A percentile compares a stretch with the other conserved stretches of the same genome.
These are phyloP conservation scores for Sus cebifrons DNA, from an alignment of 2,797 vertebrate species.

Conservation along the genomic window DNA sequence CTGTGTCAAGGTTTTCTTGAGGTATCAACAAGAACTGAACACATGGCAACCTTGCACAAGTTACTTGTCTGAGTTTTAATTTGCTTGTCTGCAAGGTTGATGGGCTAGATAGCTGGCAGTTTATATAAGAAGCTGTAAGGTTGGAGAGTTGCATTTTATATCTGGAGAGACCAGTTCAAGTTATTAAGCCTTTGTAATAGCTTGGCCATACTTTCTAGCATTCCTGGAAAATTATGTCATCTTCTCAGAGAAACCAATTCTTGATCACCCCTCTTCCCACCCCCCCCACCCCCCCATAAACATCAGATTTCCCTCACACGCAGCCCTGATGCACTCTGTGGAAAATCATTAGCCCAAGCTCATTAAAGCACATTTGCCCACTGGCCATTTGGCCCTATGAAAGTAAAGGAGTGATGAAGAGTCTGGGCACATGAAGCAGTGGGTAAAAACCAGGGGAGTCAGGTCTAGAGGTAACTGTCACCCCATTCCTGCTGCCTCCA, in stretches of 20 bases:
- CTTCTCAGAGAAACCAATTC: not conserved
- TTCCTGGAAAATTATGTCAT: not conserved
- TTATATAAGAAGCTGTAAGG: not conserved
- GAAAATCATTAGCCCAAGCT: not conserved
- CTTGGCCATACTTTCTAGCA: slow-evolving; percentile 13
- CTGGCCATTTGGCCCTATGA: not conserved
- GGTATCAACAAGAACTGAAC: not conserved
- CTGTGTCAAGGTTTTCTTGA: slow-evolving; percentile 16
- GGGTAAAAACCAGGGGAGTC: not conserved
- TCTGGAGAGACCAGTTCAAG: not conserved
- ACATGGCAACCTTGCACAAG: not conserved
- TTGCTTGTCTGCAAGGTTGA: not conserved
- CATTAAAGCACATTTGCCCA: not conserved
- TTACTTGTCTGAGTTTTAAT: not conserved
- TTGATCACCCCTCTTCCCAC: not conserved
- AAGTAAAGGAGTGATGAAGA: not conserved
- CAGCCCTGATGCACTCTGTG: not conserved
- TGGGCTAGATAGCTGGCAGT: not conserved
- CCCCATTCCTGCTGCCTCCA: not conserved
- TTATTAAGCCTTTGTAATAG: not conserved
- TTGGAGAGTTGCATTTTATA: not conserved
- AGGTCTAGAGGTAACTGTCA: not conserved
- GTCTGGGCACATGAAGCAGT: not conserved
- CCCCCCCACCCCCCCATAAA: no score
- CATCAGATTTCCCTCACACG: not conserved